Base-by-base conservation (phyloP, 2,797 vertebrate species). In the Anniella stebbinsi region DNA sequence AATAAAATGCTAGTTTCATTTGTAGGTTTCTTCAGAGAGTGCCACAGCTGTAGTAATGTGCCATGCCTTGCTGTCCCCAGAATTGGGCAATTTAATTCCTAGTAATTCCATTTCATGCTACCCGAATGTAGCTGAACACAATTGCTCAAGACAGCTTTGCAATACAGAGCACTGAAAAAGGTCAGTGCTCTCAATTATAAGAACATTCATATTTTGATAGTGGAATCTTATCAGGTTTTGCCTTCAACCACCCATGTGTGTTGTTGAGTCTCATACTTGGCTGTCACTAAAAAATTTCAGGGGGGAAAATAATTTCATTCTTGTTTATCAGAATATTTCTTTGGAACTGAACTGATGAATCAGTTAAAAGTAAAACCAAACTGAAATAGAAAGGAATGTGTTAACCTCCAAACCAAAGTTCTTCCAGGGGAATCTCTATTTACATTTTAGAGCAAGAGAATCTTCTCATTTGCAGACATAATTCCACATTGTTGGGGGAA, bases 301-400 rank as follows among this genome's bases (percentile, higher is more conserved):
- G 73, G 45, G 45, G 6, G 6, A 81, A 80, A 82, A 51, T 13
- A 25, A 36, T 76, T 72, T 81, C 48, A 28, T 48, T 75, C 57
- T 33, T 25, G 87, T 8, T 45, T 66, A 30, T 36, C n/a, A 67
- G 36, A 41, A 10, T 1, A 45, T 33, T 7, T 8, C 57, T 48
- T 18, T 0, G 0, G 5, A 11, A 0, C 0, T 0, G 6, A 76
- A 6, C 45, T 6, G 45, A 45, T 45, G 70, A 87, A 82, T 0
- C 1, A 1, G 3, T 36, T 23, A 80, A 76, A 33, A 86, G 33
- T 9, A 28, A 77, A 36, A 38, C 0, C 0, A 6, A 75, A 83
- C 0, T 75, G 70, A 63, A 51, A 77, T 45, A 3, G 3, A 45
- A 73, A 38, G 90, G 17, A 45, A 60, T 57, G 36, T 67, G 76